Conservation (phyloP, 2,113 vertebrate species). For the Loxodonta africana region DNA sequence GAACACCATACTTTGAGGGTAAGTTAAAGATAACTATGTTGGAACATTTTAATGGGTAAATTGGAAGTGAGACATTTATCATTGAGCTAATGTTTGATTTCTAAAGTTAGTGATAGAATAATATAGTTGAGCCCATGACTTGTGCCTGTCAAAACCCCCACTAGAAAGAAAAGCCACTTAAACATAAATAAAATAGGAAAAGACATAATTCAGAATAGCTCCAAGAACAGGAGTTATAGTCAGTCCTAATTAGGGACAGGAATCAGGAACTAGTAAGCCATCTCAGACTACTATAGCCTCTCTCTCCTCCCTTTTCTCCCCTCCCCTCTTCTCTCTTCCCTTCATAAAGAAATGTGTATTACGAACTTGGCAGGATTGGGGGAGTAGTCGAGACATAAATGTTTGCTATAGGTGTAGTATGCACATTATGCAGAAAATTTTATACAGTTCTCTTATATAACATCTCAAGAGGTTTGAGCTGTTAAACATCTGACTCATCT, state of each 20-base stretch:
- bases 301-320: background rate
- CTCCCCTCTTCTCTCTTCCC: background rate
- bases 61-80: constrained; percentile 38
- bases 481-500: background rate
- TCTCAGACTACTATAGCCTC: background rate
- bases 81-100: constrained; percentile 40
- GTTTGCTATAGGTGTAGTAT: background rate
- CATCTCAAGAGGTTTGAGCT: background rate
- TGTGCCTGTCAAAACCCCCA: background rate
- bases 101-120: constrained; percentile 30
- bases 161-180: background rate
- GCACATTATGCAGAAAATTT: background rate
- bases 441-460: background rate
- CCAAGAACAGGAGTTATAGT: background rate
- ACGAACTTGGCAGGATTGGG: background rate
- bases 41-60: constrained; percentile 35
- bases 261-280: constrained; percentile 1
- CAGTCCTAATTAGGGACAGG: background rate
- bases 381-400: background rate
- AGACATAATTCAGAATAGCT: background rate
- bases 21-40: constrained; percentile 82
- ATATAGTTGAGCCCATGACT: background rate
- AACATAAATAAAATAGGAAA: constrained; percentile 22
- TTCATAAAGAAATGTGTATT: background rate
- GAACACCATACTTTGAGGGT: constrained; percentile 97